These are phyloP conservation scores for Pluvialis apricaria DNA, from an alignment of 2,113 vertebrate genomes.

Conservation along the genomic window DNA sequence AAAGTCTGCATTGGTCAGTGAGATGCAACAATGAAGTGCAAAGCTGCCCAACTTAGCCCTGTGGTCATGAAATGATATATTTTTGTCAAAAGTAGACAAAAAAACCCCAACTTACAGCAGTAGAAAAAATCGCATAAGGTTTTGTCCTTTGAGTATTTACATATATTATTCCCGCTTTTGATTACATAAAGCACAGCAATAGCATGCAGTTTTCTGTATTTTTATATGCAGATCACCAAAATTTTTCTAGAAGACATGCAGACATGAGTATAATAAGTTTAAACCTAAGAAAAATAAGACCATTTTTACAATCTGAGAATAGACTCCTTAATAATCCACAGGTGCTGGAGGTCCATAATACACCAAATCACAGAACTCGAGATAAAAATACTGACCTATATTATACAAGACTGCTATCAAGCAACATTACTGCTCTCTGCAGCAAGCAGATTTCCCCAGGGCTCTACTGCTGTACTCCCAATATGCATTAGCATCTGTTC, in stretches of 20 bases:
- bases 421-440: neutral
- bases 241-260: neutral
- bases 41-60: neutral
- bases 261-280: neutral
- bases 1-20: neutral
- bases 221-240: neutral
- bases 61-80: neutral
- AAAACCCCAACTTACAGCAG: neutral
- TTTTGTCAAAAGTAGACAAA: neutral
- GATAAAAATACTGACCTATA: neutral
- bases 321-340: neutral
- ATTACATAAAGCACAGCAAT: neutral
- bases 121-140: accelerated
- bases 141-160: neutral
- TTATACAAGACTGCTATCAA: neutral
- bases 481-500: neutral
- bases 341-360: neutral
- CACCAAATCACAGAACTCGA: neutral
- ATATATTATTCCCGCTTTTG: neutral
- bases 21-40: neutral
- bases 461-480: neutral
- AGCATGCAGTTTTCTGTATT: neutral
- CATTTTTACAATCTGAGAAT: neutral
- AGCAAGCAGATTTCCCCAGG: neutral
- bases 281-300: neutral